phyloP scores from a whole-genome alignment of 1,140 invertebrate genomes.

The Heliconius melpomene region DNA sequence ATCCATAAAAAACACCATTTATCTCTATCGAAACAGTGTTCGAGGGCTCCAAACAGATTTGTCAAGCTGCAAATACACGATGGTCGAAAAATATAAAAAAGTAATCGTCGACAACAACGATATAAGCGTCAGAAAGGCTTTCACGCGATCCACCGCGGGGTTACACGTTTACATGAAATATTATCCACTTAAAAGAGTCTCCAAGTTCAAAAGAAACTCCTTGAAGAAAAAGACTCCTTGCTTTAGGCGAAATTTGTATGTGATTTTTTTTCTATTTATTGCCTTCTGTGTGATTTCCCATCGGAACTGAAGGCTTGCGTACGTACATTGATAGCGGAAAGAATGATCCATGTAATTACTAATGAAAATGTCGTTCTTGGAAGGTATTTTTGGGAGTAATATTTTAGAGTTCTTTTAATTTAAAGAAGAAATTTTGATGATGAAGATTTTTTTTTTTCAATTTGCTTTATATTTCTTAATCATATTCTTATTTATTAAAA shows the following conservation, averaged over 20 bases:
- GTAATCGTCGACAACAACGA: slow-evolving; percentile 14
- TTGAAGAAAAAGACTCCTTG: not conserved
- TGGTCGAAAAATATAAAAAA: slow-evolving; percentile 14
- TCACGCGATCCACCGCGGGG: slow-evolving; percentile 20
- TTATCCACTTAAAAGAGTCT: slow-evolving; percentile 31
- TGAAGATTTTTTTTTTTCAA: too few species aligned
- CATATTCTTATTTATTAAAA: too few species aligned
- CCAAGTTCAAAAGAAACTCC: slow-evolving; percentile 22
- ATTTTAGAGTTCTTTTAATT: too few species aligned
- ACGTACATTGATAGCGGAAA: slow-evolving; percentile 1
- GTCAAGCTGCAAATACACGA: slow-evolving; percentile 1
- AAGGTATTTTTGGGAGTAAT: too few species aligned
- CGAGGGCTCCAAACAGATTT: slow-evolving; percentile 1
- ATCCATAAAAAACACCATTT: not conserved
- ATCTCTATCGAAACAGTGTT: slow-evolving; percentile 8
- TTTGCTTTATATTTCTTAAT: too few species aligned
- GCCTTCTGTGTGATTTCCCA: slow-evolving; percentile 33
- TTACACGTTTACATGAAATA: slow-evolving; percentile 32
- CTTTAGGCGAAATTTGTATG: slow-evolving; percentile 32
- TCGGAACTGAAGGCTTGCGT: not conserved
- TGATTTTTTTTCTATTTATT: slow-evolving; percentile 34
- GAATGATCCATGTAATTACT: not conserved
- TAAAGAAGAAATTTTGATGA: too few species aligned
- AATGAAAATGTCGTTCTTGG: not conserved
- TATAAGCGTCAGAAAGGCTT: slow-evolving; percentile 20